Conservation (phyloP, 1,140 invertebrate species). For the Mamestra configurata region DNA sequence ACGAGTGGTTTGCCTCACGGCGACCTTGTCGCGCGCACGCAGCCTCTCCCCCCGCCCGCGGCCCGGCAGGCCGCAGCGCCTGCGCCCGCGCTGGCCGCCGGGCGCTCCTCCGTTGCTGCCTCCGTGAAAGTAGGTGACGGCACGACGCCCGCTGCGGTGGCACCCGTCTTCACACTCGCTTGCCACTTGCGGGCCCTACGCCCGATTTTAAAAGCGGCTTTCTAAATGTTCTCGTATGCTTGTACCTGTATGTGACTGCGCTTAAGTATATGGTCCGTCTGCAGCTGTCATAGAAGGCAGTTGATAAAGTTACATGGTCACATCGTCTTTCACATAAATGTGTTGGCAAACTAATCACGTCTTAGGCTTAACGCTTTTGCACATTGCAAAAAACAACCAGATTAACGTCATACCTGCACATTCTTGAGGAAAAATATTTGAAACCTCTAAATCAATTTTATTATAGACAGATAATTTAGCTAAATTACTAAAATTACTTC, state of each 20-base stretch:
- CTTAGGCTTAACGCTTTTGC: not conserved
- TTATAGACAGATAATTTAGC: slow-evolving; percentile 27
- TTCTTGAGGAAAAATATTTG: slow-evolving; percentile 16
- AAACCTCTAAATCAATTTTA: not conserved
- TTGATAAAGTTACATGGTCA: slow-evolving; percentile 20
- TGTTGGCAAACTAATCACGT: slow-evolving; percentile 5
- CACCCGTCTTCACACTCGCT: slow-evolving; percentile 61
- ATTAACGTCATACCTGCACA: not conserved
- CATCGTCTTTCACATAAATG: slow-evolving; percentile 22
- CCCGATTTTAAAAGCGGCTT: slow-evolving; percentile 70
- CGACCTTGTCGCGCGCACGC: slow-evolving; percentile 78
- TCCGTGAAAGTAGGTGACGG: slow-evolving; percentile 84
- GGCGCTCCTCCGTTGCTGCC: slow-evolving; percentile 64
- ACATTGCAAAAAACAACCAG: not conserved
- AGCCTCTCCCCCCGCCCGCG: slow-evolving; percentile 38
- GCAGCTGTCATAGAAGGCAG: slow-evolving; percentile 43
- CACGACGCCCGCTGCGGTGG: slow-evolving; percentile 51
- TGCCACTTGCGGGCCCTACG: slow-evolving; percentile 66
- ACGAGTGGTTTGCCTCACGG: slow-evolving; percentile 86
- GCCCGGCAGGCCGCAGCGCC: slow-evolving; percentile 38
- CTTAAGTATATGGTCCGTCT: slow-evolving; percentile 42
- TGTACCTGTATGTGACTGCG: slow-evolving; percentile 47
- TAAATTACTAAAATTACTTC: slow-evolving; percentile 42
- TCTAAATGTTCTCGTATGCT: slow-evolving; percentile 74
- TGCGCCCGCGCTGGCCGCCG: slow-evolving; percentile 42